Conservation (phyloP, 1,140 invertebrate species). For the Colletes latitarsis region DNA sequence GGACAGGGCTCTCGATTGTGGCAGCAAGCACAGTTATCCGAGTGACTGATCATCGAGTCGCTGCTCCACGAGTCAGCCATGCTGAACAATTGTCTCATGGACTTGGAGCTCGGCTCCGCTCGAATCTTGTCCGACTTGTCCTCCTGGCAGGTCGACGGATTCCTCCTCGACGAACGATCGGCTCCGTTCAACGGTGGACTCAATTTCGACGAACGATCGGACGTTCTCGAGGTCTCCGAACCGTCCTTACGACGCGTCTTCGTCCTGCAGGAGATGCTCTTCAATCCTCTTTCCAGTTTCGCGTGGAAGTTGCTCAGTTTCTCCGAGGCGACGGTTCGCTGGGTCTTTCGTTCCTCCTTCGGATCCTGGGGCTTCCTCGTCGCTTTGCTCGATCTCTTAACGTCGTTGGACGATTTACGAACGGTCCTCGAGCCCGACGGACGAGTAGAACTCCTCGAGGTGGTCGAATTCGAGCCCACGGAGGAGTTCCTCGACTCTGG, state of each 20-base stretch:
- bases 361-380: background rate
- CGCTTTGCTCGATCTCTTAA: background rate
- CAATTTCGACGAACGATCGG: background rate
- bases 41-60: constrained; percentile 65
- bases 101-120: constrained; percentile 45
- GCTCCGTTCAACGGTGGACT: background rate
- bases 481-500: background rate
- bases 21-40: constrained; percentile 66
- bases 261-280: constrained; percentile 24
- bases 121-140: constrained; percentile 24
- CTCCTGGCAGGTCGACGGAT: background rate
- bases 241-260: background rate
- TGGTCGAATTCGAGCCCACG: background rate
- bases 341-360: background rate
- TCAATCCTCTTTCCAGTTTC: constrained; percentile 44
- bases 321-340: background rate
- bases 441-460: background rate
- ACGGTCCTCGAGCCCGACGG: background rate
- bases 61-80: constrained; percentile 67
- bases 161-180: background rate
- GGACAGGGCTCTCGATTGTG: constrained; percentile 50
- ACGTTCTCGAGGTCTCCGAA: background rate
- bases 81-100: constrained; percentile 65
- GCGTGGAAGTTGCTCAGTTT: constrained; percentile 45
- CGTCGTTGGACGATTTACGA: background rate